phyloP scores from a whole-genome alignment of 1,140 invertebrate genomes.

The Rhizoglyphus robini region DNA sequence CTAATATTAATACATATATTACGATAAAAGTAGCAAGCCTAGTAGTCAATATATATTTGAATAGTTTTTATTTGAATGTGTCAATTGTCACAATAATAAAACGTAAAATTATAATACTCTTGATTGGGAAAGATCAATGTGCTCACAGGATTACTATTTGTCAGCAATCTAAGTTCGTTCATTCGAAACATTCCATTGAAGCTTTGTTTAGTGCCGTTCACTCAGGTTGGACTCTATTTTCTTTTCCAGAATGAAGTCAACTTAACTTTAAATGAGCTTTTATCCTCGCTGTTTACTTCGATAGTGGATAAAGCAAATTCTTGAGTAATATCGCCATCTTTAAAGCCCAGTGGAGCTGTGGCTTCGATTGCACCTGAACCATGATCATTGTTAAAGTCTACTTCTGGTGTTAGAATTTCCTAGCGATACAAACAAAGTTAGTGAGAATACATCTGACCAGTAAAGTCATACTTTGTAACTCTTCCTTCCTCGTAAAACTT shows the following conservation, averaged over 20 bases:
- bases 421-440: not conserved
- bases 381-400: not conserved
- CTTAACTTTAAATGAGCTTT: not conserved
- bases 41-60: too few species aligned
- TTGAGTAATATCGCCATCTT: not conserved
- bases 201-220: too few species aligned
- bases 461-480: not conserved
- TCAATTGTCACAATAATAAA: too few species aligned
- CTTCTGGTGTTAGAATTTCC: not conserved
- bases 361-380: not conserved
- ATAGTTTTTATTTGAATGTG: too few species aligned
- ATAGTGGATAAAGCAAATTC: not conserved
- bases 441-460: not conserved
- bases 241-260: not conserved
- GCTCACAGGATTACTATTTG: too few species aligned
- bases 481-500: slow-evolving; percentile 8
- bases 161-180: too few species aligned
- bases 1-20: too few species aligned
- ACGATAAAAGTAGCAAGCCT: too few species aligned
- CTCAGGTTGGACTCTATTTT: too few species aligned
- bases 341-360: not conserved
- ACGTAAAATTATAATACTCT: too few species aligned
- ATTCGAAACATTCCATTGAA: too few species aligned
- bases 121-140: too few species aligned
- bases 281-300: not conserved